A percentile compares a stretch with the other conserved stretches of the same genome.
Conservation (phyloP, 2,113 vertebrate species). For the Platanista minor region DNA sequence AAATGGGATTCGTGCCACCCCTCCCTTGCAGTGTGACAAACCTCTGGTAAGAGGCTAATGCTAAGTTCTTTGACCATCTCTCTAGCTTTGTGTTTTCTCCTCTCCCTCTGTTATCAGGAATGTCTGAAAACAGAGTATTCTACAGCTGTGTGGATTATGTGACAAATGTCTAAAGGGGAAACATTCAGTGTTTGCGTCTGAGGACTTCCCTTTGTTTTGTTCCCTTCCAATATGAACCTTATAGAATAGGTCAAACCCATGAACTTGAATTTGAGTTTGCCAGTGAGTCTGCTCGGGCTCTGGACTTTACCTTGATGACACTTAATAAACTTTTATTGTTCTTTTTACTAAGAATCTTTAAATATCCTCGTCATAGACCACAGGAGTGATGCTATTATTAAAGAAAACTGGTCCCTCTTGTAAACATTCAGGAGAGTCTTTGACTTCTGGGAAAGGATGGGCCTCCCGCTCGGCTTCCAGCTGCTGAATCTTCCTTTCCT, state of each 20-base stretch:
- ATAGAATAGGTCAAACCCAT: not conserved
- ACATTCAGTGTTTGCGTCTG: not conserved
- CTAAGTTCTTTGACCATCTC: slow-evolving; percentile 43
- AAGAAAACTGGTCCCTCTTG: not conserved
- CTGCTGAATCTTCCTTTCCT: slow-evolving; percentile 65
- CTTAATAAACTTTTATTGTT: slow-evolving; percentile 33
- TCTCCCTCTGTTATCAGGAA: slow-evolving; percentile 49
- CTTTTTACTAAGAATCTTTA: slow-evolving; percentile 8
- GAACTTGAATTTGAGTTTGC: slow-evolving; percentile 15
- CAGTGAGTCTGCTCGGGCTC: not conserved
- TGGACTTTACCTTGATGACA: not conserved
- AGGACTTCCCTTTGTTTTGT: not conserved
- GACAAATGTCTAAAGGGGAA: not conserved
- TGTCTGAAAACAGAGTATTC: not conserved
- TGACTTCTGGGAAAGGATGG: not conserved
- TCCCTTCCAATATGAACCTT: not conserved
- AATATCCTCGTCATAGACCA: not conserved
- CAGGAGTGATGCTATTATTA: not conserved
- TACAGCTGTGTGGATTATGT: not conserved
- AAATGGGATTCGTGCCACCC: not conserved
- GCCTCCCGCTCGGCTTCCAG: slow-evolving; percentile 31
- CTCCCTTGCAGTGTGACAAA: not conserved
- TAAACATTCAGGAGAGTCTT: slow-evolving; percentile 19
- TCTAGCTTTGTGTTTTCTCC: not conserved
- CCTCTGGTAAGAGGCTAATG: not conserved